Evolutionary conservation across 2,797 vertebrate species (phyloP).

Genomic region (Sebastes ruberrimus): DNA sequence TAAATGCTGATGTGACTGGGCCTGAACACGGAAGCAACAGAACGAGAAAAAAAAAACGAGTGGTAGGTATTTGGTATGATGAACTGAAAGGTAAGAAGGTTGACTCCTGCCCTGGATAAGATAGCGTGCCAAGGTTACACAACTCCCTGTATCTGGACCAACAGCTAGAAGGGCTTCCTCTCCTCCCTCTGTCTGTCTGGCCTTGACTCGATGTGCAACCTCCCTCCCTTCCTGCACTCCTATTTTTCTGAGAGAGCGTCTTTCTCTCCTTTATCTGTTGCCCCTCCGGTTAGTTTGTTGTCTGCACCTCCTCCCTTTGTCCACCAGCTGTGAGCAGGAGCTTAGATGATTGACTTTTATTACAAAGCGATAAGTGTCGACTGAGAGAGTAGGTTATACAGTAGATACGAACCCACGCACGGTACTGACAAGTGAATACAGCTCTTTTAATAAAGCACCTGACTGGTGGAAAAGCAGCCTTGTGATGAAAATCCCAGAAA

Average conservation of each 20-base stretch:
- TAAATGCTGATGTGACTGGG: not conserved
- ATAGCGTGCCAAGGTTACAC: constrained; percentile 15
- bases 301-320: not conserved
- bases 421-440: not conserved
- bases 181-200: constrained; percentile 33
- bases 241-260: not conserved
- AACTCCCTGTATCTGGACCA: constrained; percentile 1
- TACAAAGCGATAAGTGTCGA: constrained; percentile 37
- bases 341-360: constrained; percentile 32
- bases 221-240: constrained; percentile 16
- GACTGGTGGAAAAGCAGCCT: not conserved
- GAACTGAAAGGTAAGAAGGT: not conserved
- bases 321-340: not conserved
- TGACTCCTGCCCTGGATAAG: constrained; percentile 19
- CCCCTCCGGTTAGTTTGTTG: not conserved
- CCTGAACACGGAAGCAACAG: not conserved
- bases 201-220: constrained; percentile 35
- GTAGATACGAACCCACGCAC: not conserved
- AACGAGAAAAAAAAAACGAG: not conserved
- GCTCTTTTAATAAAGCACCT: not conserved
- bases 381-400: not conserved
- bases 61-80: not conserved
- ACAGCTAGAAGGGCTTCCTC: constrained; percentile 29
- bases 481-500: not conserved
- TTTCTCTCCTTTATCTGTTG: constrained; percentile 32